Percentiles rank a stretch among this genome's conserved stretches.
Evolutionary conservation across 2,113 vertebrate genomes (phyloP).

Genomic region (Corapipo altera): DNA sequence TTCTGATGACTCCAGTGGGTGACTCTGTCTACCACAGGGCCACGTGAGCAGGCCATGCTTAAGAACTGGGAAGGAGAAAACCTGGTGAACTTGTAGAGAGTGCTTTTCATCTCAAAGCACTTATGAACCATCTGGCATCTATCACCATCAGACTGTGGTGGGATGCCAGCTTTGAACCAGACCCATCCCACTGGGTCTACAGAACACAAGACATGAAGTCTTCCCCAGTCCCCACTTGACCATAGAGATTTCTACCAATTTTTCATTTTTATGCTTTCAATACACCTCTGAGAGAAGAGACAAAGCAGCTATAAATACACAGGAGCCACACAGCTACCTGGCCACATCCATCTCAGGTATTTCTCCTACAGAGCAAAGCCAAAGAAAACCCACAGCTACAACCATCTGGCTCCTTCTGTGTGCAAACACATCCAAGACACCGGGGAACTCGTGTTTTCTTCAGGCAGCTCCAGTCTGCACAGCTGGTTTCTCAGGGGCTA

Average conservation of each 20-base stretch:
- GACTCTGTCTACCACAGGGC: neutral
- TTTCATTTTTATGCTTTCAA: neutral
- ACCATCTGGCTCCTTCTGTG: constrained; percentile 22
- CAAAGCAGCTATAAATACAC: neutral
- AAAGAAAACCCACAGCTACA: constrained; percentile 11
- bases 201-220: neutral
- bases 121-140: fast-evolving
- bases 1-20: neutral
- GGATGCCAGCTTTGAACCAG: neutral
- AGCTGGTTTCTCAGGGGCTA: neutral
- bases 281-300: neutral
- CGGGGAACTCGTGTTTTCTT: neutral
- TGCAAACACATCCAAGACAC: neutral
- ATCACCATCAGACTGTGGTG: neutral
- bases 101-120: neutral
- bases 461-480: neutral
- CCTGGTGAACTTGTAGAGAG: neutral
- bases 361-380: neutral
- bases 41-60: fast-evolving
- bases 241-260: neutral
- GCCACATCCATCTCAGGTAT: neutral
- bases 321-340: neutral
- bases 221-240: neutral
- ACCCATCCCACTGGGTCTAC: fast-evolving
- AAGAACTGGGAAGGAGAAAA: neutral